Evolutionary conservation across 2,888 invertebrate species (phyloP).

Genomic region (Timema podura): DNA sequence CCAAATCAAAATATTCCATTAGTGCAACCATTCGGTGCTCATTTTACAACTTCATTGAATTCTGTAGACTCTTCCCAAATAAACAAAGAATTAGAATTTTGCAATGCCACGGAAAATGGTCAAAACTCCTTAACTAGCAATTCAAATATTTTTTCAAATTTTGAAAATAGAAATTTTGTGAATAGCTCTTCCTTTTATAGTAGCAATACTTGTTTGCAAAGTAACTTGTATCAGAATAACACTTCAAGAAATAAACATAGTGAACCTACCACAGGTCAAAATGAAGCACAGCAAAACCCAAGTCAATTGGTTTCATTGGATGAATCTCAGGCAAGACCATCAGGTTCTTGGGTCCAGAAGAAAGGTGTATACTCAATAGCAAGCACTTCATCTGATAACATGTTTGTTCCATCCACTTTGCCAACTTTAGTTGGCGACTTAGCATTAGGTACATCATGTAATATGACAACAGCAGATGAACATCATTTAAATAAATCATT

Average conservation of each 20-base stretch:
- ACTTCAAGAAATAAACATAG: background rate
- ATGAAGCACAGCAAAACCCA: background rate
- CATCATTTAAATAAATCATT: conserved; percentile 16
- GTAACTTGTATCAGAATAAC: background rate
- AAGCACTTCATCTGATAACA: conserved; percentile 16
- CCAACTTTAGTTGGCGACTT: conserved; percentile 60
- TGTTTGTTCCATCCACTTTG: conserved; percentile 49
- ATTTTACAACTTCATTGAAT: background rate
- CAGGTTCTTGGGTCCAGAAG: conserved; percentile 54
- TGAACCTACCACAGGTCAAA: background rate
- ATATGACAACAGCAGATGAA: conserved; percentile 16
- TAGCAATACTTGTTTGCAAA: conserved; percentile 12
- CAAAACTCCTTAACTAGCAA: background rate
- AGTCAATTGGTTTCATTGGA: too few species aligned
- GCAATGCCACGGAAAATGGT: background rate
- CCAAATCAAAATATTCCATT: background rate
- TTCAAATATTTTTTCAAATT: conserved; percentile 1
- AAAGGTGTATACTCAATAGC: conserved; percentile 46
- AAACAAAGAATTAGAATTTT: conserved; percentile 15
- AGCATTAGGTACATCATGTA: conserved; percentile 45
- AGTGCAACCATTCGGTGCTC: background rate
- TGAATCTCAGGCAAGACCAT: conserved; percentile 2
- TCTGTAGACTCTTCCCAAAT: conserved; percentile 14
- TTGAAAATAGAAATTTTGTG: conserved; percentile 1
- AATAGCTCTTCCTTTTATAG: conserved; percentile 14